Evolutionary conservation across 1,140 invertebrate genomes (phyloP), one percentile per base, ranked within the genome.

Genomic region (Callitettix versicolor): DNA sequence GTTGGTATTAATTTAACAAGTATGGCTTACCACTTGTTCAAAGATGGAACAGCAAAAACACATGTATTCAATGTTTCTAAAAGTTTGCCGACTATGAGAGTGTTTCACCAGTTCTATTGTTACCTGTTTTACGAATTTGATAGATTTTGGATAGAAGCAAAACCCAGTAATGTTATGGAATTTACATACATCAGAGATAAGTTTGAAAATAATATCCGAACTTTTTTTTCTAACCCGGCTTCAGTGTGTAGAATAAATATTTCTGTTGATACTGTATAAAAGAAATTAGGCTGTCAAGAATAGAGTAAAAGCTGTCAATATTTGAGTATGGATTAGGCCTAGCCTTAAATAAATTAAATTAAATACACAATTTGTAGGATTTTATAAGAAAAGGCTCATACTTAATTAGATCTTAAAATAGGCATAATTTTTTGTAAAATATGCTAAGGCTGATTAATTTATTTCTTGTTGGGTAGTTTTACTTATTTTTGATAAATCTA

Each of bases 111-210:
- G 65, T 84, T 97, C 64, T 98, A 97, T 73, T 91, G 90, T 72
- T 95, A 92, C 68, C 71, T 96, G 36, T 93, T 95, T 71, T 90
- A 85, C 64, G 86, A 94, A 66, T 97, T 98, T 75, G 91, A 95
- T 71, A 82, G 84, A 62, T 86, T 92, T 68, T 97, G 94, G 94
- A 79, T 94, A 44, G 77, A 86, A 54, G 86, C 89, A 24, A 91
- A 92, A 64, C 92, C 93, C 0, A 79, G 79, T 56, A 87, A 93
- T 70, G 89, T 97, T 55, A 97, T 97, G 93, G 89, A 96, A 67
- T 97, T 97, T 69, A 86, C 86, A 17, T 77, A 77, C 30, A 86
- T 95, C 52, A 83, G 85, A 67, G 81, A 87, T 61, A 84, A 82
- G 62, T 97, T 94, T 73, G 87, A 92, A 68, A 78, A 76, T 52